phyloP scores from a whole-genome alignment of 2,888 invertebrate genomes.

The Drosophila affinis region DNA sequence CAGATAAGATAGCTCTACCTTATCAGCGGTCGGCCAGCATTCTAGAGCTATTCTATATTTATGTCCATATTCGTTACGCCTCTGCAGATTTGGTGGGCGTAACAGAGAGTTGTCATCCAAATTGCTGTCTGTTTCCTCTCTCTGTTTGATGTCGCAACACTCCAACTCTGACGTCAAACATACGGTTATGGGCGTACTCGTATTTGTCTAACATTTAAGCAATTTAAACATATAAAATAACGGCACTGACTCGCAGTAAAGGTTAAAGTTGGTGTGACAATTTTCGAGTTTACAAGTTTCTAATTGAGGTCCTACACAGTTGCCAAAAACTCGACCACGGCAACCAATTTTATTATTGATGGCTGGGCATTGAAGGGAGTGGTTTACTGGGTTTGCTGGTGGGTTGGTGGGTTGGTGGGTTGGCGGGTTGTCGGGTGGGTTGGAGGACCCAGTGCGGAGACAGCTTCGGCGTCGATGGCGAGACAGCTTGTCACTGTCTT shows the following conservation, averaged over 20 bases:
- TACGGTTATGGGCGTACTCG: not conserved
- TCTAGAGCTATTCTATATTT: conserved; percentile 19
- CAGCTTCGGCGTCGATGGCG: conserved; percentile 26
- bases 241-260: conserved; percentile 2
- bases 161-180: conserved; percentile 58
- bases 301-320: conserved; percentile 25
- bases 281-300: conserved; percentile 38
- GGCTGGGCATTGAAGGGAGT: conserved; percentile 4
- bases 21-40: conserved; percentile 40
- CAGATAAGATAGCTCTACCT: conserved; percentile 59
- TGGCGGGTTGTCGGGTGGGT: conserved; percentile 17
- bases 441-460: conserved; percentile 8
- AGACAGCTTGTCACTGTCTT: conserved; percentile 45
- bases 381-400: conserved; percentile 22
- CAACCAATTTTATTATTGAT: conserved; percentile 31
- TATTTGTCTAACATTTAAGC: not conserved
- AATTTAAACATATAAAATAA: conserved; percentile 14
- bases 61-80: conserved; percentile 57
- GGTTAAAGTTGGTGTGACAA: conserved; percentile 29
- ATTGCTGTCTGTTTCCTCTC: conserved; percentile 19
- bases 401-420: conserved; percentile 3
- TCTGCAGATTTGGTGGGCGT: conserved; percentile 40
- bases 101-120: conserved; percentile 33
- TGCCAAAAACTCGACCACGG: conserved; percentile 30
- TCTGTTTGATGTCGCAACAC: not conserved